Conservation (phyloP, 2,113 vertebrate genomes). For the Haemorhous mexicanus region DNA sequence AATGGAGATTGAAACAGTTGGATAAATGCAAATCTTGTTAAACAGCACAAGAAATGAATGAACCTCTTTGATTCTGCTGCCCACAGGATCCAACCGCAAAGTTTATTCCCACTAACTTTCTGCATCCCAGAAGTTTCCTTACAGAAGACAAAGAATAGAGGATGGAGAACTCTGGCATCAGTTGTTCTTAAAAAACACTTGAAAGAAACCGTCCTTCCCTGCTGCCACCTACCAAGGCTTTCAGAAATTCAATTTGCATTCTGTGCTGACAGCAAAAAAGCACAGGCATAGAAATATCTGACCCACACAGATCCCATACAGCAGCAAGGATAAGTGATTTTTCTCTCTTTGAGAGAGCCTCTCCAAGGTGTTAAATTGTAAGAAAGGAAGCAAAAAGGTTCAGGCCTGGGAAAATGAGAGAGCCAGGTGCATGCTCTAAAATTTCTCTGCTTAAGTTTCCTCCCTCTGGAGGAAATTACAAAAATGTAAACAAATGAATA, state of each 20-base stretch:
- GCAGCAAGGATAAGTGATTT: background rate
- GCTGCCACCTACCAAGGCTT: background rate
- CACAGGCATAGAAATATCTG: background rate
- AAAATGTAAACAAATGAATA: background rate
- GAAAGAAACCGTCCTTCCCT: background rate
- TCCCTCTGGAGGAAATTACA: background rate
- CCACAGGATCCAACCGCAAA: background rate
- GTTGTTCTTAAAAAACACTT: background rate
- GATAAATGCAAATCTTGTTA: background rate
- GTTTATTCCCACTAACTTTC: background rate
- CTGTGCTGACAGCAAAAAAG: background rate
- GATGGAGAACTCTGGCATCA: background rate
- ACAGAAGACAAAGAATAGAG: background rate
- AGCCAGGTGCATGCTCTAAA: accelerated
- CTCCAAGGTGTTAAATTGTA: background rate
- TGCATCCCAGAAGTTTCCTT: background rate
- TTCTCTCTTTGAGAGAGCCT: background rate
- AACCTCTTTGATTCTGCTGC: background rate
- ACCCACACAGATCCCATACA: background rate
- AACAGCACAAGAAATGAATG: background rate
- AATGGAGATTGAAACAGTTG: background rate
- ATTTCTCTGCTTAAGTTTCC: background rate
- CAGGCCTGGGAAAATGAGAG: background rate
- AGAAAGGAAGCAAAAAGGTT: background rate
- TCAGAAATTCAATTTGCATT: background rate